phyloP scores from a whole-genome alignment of 2,888 invertebrate species.

The Drosophila crucigera region DNA sequence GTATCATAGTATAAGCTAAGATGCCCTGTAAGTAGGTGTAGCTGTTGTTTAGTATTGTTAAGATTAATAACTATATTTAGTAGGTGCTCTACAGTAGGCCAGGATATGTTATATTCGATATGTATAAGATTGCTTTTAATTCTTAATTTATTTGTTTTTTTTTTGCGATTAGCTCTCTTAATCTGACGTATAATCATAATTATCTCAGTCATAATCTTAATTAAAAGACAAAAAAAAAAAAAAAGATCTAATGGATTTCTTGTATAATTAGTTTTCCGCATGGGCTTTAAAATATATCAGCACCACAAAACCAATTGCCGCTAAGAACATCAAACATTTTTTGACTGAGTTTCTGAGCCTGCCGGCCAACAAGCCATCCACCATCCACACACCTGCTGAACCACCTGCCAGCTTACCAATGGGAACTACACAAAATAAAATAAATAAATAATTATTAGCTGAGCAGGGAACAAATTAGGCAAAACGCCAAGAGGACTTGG shows the following conservation, averaged over 20 bases:
- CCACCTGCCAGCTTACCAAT: conserved; percentile 16
- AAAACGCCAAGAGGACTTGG: conserved; percentile 39
- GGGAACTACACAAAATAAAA: not conserved
- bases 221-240: not conserved
- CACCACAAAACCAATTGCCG: conserved; percentile 29
- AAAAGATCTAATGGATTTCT: no score
- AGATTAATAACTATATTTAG: not conserved
- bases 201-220: not conserved
- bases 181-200: not conserved
- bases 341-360: conserved; percentile 29
- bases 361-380: not conserved
- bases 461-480: conserved; percentile 58
- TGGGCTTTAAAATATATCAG: conserved; percentile 34
- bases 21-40: not conserved
- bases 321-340: conserved; percentile 48
- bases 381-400: conserved; percentile 5
- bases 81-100: not conserved
- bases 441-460: conserved; percentile 1
- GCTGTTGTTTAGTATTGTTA: not conserved
- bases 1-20: not conserved
- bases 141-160: not conserved
- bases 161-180: not conserved
- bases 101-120: not conserved
- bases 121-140: not conserved
- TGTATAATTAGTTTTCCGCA: not conserved